Conservation (phyloP, 2,797 vertebrate genomes). For the Helostoma temminkii region DNA sequence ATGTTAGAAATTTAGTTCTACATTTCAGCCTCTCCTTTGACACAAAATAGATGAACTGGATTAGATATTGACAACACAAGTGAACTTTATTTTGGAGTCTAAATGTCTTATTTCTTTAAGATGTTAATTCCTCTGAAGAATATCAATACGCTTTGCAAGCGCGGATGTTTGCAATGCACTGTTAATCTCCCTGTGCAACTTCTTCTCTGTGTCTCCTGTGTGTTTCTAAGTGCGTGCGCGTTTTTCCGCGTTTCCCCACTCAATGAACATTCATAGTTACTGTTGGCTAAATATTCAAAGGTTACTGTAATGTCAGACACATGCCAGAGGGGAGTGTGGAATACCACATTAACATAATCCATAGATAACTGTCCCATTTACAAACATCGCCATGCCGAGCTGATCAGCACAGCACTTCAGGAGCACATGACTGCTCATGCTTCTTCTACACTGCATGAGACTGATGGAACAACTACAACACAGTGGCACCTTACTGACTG, state of each 20-base stretch:
- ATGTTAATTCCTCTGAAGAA: conserved; percentile 59
- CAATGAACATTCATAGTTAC: conserved; percentile 82
- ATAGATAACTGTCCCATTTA: conserved; percentile 75
- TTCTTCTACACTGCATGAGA: conserved; percentile 24
- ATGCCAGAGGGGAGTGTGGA: conserved; percentile 81
- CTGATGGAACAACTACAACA: conserved; percentile 18
- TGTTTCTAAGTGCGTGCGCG: conserved; percentile 11
- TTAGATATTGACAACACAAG: conserved; percentile 46
- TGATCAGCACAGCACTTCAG: conserved; percentile 47
- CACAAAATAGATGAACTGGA: conserved; percentile 62
- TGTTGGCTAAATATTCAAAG: conserved; percentile 84
- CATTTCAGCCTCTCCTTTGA: conserved; percentile 60
- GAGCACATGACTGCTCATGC: conserved; percentile 50
- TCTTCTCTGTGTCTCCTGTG: conserved; percentile 1
- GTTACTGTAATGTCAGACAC: conserved; percentile 86
- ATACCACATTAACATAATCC: conserved; percentile 87
- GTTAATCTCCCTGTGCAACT: conserved; percentile 42
- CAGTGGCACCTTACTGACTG: conserved; percentile 17
- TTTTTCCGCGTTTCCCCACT: conserved; percentile 42
- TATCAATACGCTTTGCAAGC: conserved; percentile 50
- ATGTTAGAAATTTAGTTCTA: conserved; percentile 23
- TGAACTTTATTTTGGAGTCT: conserved; percentile 68
- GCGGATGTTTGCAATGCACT: conserved; percentile 52
- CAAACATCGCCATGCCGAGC: conserved; percentile 50
- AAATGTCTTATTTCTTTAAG: conserved; percentile 61